phyloP scores from a whole-genome alignment of 2,888 invertebrate species.

The Pinctada fucata region DNA sequence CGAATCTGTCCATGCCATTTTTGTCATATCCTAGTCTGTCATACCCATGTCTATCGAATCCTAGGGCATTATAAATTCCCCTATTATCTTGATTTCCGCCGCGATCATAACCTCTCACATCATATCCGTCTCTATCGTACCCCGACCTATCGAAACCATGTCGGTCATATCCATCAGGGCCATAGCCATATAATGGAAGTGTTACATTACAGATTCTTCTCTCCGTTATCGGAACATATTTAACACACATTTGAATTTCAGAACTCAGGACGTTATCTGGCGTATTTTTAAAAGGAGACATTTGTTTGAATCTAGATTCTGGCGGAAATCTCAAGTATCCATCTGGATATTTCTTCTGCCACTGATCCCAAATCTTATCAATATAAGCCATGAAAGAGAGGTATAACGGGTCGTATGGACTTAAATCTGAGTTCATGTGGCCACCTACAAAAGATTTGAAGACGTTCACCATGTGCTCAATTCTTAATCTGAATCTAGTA shows the following conservation, averaged over 20 bases:
- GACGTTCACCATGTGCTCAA: conserved; percentile 63
- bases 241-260: conserved; percentile 70
- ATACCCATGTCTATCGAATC: conserved; percentile 69
- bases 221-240: conserved; percentile 65
- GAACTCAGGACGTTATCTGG: conserved; percentile 73
- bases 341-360: conserved; percentile 66
- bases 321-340: conserved; percentile 64
- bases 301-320: conserved; percentile 62
- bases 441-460: conserved; percentile 73
- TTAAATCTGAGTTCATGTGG: conserved; percentile 69
- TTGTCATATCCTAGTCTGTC: conserved; percentile 67
- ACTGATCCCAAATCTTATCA: conserved; percentile 73
- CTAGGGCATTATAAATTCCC: conserved; percentile 62
- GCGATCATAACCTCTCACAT: conserved; percentile 61
- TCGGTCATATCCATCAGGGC: conserved; percentile 59
- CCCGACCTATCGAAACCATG: conserved; percentile 67
- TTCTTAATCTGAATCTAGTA: conserved; percentile 63
- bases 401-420: conserved; percentile 73
- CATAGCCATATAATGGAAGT: conserved; percentile 58
- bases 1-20: conserved; percentile 67
- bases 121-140: conserved; percentile 67
- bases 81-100: conserved; percentile 60
- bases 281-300: conserved; percentile 69
- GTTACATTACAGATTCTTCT: conserved; percentile 63
- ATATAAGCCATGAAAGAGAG: conserved; percentile 72